Conservation (phyloP, 2,888 invertebrate species). For the Athalia rosae region DNA sequence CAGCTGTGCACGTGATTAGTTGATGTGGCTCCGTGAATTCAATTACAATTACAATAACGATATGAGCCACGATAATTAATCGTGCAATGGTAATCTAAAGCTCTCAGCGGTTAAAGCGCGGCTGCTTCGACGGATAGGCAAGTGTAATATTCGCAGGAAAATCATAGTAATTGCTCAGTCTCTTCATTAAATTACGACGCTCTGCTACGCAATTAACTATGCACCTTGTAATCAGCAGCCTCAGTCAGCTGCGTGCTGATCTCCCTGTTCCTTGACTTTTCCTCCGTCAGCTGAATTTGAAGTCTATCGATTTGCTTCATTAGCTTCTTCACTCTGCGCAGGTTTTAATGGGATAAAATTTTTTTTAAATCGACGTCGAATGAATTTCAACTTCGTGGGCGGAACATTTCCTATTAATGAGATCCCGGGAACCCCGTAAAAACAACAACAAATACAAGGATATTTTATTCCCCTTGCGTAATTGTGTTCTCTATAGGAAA, state of each 20-base stretch:
- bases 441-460: too few relatives aligned
- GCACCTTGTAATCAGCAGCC: constrained; percentile 90
- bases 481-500: too few relatives aligned
- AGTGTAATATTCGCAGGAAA: background rate
- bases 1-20: too few relatives aligned
- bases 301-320: constrained; percentile 89
- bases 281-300: constrained; percentile 86
- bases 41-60: background rate
- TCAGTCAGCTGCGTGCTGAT: constrained; percentile 90
- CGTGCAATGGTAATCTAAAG: background rate
- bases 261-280: constrained; percentile 87
- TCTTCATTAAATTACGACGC: constrained; percentile 2
- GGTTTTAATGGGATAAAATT: constrained; percentile 14
- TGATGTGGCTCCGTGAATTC: background rate
- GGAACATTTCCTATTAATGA: background rate
- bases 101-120: too few relatives aligned
- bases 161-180: background rate
- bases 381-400: background rate
- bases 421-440: too few relatives aligned
- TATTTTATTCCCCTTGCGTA: too few relatives aligned
- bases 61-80: background rate
- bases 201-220: constrained; percentile 15
- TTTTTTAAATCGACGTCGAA: background rate
- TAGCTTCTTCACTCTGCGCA: constrained; percentile 82
- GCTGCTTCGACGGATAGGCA: background rate